phyloP scores from a whole-genome alignment of 1,140 invertebrate genomes.

The Meteorus sp. region DNA sequence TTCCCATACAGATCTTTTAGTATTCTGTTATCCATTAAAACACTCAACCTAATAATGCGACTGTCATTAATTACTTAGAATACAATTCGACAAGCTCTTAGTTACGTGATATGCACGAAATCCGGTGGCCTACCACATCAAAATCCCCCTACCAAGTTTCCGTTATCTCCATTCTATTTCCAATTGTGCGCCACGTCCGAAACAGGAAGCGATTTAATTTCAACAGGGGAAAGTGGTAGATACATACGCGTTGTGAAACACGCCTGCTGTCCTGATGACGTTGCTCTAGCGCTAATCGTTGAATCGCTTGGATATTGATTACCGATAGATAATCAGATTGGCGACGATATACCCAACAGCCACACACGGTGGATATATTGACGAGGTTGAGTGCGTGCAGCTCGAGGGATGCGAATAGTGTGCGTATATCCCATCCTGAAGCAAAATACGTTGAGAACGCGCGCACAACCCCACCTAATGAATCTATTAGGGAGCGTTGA shows the following conservation, averaged over 20 bases:
- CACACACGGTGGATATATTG: conserved; percentile 22
- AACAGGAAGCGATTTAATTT: conserved; percentile 15
- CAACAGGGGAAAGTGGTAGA: conserved; percentile 4
- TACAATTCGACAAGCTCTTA: too few relatives aligned
- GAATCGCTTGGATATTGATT: conserved; percentile 47
- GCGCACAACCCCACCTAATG: conserved; percentile 42
- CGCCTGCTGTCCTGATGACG: background rate
- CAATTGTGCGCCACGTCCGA: too few relatives aligned
- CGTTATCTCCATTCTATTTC: too few relatives aligned
- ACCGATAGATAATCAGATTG: conserved; percentile 48
- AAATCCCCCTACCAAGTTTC: too few relatives aligned
- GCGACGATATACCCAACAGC: conserved; percentile 25
- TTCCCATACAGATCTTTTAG: too few relatives aligned
- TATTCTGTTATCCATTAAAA: too few relatives aligned
- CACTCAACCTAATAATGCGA: too few relatives aligned
- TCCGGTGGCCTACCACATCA: conserved; percentile 12
- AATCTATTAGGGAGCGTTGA: conserved; percentile 44
- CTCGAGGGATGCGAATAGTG: conserved; percentile 27
- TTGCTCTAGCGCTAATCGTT: conserved; percentile 27
- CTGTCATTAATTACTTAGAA: too few relatives aligned
- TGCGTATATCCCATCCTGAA: too few relatives aligned
- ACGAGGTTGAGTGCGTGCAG: conserved; percentile 30
- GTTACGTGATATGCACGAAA: conserved; percentile 16
- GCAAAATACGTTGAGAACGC: conserved; percentile 16
- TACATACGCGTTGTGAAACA: conserved; percentile 1